Conservation (phyloP, 1,140 invertebrate genomes). For the Camponotus pennsylvanicus region DNA sequence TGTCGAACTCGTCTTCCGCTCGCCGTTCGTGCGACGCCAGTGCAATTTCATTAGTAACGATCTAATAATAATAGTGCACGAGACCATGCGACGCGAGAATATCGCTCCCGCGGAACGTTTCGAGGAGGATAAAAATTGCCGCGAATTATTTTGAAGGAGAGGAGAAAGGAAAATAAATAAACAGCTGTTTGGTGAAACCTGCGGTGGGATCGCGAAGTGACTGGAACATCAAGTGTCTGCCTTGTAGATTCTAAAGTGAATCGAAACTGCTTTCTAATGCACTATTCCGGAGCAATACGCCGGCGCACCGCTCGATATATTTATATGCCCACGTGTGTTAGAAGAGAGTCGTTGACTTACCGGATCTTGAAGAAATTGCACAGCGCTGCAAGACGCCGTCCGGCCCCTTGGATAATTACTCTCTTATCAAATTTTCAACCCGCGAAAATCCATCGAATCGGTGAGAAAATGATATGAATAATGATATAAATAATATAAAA, state of each 20-base stretch:
- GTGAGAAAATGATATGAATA: background rate
- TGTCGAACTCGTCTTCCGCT: background rate
- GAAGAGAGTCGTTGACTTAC: background rate
- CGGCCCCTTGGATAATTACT: background rate
- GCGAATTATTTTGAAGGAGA: background rate
- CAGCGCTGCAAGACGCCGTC: background rate
- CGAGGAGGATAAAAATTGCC: slow-evolving; percentile 15
- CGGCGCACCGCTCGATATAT: slow-evolving; percentile 23
- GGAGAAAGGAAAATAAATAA: background rate
- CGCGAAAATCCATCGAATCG: background rate
- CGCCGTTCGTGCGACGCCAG: background rate
- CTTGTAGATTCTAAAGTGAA: background rate
- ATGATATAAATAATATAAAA: too few relatives aligned
- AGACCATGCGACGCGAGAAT: slow-evolving; percentile 10
- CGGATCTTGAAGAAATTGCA: background rate
- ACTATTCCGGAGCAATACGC: background rate
- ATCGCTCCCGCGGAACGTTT: slow-evolving; percentile 12
- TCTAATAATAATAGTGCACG: slow-evolving; percentile 46
- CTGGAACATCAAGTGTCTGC: background rate
- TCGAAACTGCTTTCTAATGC: slow-evolving; percentile 33
- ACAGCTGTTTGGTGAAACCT: background rate
- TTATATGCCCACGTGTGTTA: slow-evolving; percentile 20
- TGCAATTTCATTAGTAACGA: slow-evolving; percentile 5
- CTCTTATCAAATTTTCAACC: background rate
- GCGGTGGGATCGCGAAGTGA: background rate